Evolutionary conservation across 2,113 vertebrate species (phyloP), one percentile per base, ranked within the genome.

Genomic region (Poeciliopsis prolifica): DNA sequence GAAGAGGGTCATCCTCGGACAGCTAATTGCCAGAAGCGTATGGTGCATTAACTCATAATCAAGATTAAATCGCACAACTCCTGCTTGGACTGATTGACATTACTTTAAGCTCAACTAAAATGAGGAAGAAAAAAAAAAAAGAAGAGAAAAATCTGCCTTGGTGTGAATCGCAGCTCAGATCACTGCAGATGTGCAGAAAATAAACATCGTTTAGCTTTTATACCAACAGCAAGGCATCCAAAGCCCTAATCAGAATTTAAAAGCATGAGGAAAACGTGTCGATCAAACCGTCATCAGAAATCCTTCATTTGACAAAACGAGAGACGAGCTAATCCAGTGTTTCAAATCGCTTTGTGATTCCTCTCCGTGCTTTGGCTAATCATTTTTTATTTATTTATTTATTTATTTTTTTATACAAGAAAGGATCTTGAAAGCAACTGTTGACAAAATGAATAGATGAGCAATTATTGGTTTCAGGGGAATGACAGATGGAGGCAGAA

Each of bases 21-120:
- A 91, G 88, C 87, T 95, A 93, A 94, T 94, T 93, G 90, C 88
- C 81, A 88, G 88, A 86, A 91, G 91, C 92, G 92, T 94, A 94
- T 92, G 93, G 89, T 84, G 75, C 81, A 92, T 94, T 93, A 94
- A 91, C 84, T 90, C 86, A 87, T 95, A 91, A 94, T 94, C 87
- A 93, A 94, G 92, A 94, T 93, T 87, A 88, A 94, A 93, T 94
- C 84, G 80, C 89, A 91, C 72, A 79, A 85, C 91, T 88, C 74
- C 67, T 9, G 83, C 74, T 79, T 66, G 74, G 81, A 87, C 83
- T 31, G 69, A 80, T 80, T 26, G 69, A 79, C 70, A 74, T 68
- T 75, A 79, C 72, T 74, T 72, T 74, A 33, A 71, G 72, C 66
- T 75, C 1, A 40, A 64, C 29, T 40, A n/a, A 65, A 80, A 37